phyloP scores from a whole-genome alignment of 2,797 vertebrate genomes.

The Anniella stebbinsi region DNA sequence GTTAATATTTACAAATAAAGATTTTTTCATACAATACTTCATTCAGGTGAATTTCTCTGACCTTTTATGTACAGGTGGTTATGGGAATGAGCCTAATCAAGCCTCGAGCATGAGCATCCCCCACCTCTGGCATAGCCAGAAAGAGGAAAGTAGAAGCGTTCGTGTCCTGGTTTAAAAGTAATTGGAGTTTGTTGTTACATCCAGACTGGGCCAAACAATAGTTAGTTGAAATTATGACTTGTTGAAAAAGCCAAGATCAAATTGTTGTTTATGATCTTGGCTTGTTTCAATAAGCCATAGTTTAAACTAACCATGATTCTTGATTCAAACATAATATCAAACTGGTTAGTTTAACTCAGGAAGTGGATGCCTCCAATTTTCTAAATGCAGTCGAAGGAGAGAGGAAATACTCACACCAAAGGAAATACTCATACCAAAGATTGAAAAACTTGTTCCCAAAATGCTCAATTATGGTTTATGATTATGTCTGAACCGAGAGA shows the following conservation, averaged over 20 bases:
- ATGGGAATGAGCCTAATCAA: too few species aligned
- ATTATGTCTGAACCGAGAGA: not conserved
- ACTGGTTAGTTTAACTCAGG: not conserved
- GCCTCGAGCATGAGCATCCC: too few species aligned
- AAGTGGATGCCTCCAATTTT: not conserved
- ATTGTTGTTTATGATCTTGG: too few species aligned
- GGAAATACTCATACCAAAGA: not conserved
- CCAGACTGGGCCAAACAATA: too few species aligned
- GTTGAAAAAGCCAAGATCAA: too few species aligned
- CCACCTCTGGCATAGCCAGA: too few species aligned
- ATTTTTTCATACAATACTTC: not conserved
- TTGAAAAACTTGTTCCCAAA: not conserved
- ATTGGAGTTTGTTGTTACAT: too few species aligned
- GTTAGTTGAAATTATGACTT: too few species aligned
- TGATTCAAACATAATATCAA: not conserved
- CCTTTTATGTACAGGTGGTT: not conserved
- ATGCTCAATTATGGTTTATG: not conserved
- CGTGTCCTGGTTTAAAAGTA: too few species aligned
- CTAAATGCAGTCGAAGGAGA: not conserved
- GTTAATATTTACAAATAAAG: too few species aligned
- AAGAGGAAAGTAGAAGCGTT: too few species aligned
- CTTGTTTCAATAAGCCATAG: not conserved
- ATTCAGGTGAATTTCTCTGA: not conserved
- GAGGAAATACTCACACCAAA: not conserved
- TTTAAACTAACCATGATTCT: not conserved